A percentile compares a stretch with the other conserved stretches of the same genome.
Evolutionary conservation across 2,113 vertebrate genomes (phyloP).

Genomic region (Butastur rufipennis): DNA sequence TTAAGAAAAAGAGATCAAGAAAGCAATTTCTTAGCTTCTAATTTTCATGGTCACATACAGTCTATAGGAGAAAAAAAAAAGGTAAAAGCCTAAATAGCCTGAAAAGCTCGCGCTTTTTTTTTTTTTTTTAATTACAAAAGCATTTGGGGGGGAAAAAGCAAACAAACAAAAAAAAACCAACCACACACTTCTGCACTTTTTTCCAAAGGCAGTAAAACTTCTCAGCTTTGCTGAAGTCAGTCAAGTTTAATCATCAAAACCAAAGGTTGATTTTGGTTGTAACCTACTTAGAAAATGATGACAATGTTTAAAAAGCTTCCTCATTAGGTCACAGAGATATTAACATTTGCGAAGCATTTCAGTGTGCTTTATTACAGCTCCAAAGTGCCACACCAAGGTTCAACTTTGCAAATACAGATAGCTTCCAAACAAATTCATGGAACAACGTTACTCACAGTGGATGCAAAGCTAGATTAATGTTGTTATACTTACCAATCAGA

Average conservation of each 20-base stretch:
- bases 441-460: not conserved
- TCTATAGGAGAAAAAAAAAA: not conserved
- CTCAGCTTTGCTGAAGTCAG: not conserved
- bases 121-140: not conserved
- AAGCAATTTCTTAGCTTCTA: not conserved
- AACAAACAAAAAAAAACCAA: not conserved
- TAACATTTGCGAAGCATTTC: not conserved
- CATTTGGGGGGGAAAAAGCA: rapidly evolving
- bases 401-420: not conserved
- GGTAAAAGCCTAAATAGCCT: not conserved
- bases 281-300: not conserved
- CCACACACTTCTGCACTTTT: not conserved
- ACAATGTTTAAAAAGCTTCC: not conserved
- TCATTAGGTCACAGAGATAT: not conserved
- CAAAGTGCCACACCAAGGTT: not conserved
- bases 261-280: not conserved
- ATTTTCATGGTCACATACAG: not conserved
- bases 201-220: not conserved
- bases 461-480: not conserved
- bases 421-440: not conserved
- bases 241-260: not conserved
- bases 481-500: not conserved
- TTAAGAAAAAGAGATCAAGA: not conserved
- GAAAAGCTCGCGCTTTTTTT: not conserved
- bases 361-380: not conserved